Evolutionary conservation across 2,113 vertebrate species (phyloP), one percentile per base, ranked within the genome.

Genomic region (Phaethornis superciliosus): DNA sequence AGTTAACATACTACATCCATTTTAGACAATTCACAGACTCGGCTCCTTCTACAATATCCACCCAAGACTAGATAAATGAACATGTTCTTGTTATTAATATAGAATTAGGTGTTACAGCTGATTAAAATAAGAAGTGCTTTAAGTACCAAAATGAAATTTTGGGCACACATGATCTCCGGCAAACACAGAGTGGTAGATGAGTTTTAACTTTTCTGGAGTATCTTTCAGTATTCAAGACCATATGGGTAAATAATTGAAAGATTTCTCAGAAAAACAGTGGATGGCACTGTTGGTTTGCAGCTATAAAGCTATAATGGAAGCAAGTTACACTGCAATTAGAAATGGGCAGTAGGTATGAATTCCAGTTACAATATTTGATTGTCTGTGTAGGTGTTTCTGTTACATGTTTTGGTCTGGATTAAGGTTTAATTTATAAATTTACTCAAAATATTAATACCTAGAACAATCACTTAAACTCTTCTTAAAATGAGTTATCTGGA

Each of bases 231-330:
- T 80, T 76, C 47, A 81, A 23, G 56, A 75, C 13, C 28, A 70
- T 78, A 83, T 95, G 71, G 81, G 75, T 60, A 95, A 85, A 84
- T 91, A 91, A 78, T 91, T 85, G 94, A 81, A 95, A 94, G 85
- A 95, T 95, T 88, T 96, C 93, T 91, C 93, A 86, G 85, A 58
- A 94, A 95, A 96, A 97, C 96, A 97, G 96, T 86, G 93, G 95
- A 96, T 96, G 95, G 95, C 96, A 96, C 88, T 97, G 95, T 97
- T 96, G 96, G 94, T 97, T 97, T 97, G 91, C 91, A 95, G 94
- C 89, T 91, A 74, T 95, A 94, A 91, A 94, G 93, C 40, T 56
- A 51, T 88, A 89, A 83, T 63, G 81, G 85, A 83, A 94, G 88
- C 7, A 70, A 84, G 71, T 49, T 71, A 71, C 26, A 30, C 60